Conservation (phyloP, 1,140 invertebrate genomes). For the Dendroctonus valens region DNA sequence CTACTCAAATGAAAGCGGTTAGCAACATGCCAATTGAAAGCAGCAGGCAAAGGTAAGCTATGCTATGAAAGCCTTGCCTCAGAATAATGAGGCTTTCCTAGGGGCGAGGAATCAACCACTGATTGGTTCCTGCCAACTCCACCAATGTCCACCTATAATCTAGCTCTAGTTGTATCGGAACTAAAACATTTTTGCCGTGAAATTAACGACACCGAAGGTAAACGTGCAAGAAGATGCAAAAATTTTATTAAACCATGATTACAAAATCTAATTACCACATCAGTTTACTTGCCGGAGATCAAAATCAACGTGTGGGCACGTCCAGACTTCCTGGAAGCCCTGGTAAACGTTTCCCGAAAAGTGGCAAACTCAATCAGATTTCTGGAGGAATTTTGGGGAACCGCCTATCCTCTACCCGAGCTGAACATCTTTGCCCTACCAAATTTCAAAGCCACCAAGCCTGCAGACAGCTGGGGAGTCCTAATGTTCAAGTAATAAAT, state of each 20-base stretch:
- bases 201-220: conserved; percentile 30
- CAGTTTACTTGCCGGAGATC: conserved; percentile 35
- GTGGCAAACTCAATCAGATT: conserved; percentile 63
- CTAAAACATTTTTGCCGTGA: conserved; percentile 49
- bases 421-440: conserved; percentile 84
- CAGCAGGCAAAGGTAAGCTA: conserved; percentile 37
- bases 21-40: conserved; percentile 63
- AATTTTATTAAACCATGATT: too few species aligned
- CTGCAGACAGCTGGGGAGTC: conserved; percentile 75
- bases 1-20: conserved; percentile 58
- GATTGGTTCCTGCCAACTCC: conserved; percentile 72
- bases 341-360: conserved; percentile 63
- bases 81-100: too few species aligned
- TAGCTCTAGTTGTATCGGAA: conserved; percentile 80
- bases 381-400: conserved; percentile 69
- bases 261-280: too few species aligned
- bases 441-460: conserved; percentile 67
- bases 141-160: conserved; percentile 79
- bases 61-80: too few species aligned
- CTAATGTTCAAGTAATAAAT: conserved; percentile 70
- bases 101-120: conserved; percentile 52
- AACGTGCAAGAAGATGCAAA: neutral
- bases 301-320: conserved; percentile 66
- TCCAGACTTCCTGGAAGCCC: conserved; percentile 63
- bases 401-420: conserved; percentile 68